Base-by-base conservation (phyloP, 2,113 vertebrate species). In the Sterna hirundo region DNA sequence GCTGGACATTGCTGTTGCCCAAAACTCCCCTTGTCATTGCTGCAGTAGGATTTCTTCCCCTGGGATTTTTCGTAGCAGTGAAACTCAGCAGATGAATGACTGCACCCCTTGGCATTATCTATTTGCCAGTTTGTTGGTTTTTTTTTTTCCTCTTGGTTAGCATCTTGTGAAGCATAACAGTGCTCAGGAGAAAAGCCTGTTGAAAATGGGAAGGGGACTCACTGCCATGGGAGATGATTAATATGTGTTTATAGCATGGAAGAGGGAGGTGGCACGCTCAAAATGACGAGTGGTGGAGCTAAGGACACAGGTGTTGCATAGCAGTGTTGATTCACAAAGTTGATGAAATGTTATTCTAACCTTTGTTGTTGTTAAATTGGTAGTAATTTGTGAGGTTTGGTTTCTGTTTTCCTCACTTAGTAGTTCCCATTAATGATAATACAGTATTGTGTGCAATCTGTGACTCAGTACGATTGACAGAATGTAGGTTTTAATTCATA, bases 361-460 rank as follows among this genome's bases (percentile, higher is more conserved):
- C 22, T 83, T 81, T 70, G 30, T 26, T 94, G 51, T 49, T 88
- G 47, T 61, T 25, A 46, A 81, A 61, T 42, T 68, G 12, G 14
- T 29, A 18, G 27, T 23, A 71, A 16, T 84, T 61, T 38, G 14
- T 46, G 54, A 87, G 11, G 4, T 71, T 83, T 84, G 11, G 4
- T 71, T 83, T 86, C 86, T 61, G 17, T 76, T 87, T 76, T 76
- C 18, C 52, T 85, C 11, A 27, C 26, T 55, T 34, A 51, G 47
- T 42, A 68, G 27, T 75, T 93, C 19, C 47, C 14, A 16, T 49
- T 87, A 65, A 61, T 61, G 57, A 13, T 29, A 42, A 42, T 46
- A 25, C 1, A 15, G 9, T 34, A 26, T 64, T 1, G 4, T 32
- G n/a, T 66, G 38, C 0, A 5, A 52, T 64, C 10, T 79, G 21